A percentile compares a stretch with the other conserved stretches of the same genome.
These are phyloP conservation scores for Eueremaeus valkanovi DNA, from an alignment of 2,888 invertebrate genomes.

Conservation along the genomic window DNA sequence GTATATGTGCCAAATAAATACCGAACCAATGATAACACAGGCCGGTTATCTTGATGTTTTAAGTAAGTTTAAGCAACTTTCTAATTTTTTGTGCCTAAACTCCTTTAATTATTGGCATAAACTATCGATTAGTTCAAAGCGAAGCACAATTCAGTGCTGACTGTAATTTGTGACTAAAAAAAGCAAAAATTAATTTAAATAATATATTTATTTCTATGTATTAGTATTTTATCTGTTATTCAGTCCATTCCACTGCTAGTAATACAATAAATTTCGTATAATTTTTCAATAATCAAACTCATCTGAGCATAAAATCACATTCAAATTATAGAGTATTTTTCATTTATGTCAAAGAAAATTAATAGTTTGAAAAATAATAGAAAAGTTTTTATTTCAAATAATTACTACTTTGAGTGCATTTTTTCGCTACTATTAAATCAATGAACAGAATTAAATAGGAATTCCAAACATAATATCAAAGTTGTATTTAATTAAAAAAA, in stretches of 20 bases:
- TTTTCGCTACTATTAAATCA: not conserved
- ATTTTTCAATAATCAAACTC: constrained; percentile 11
- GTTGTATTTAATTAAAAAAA: too few relatives aligned
- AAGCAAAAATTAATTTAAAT: constrained; percentile 1
- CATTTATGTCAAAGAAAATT: constrained; percentile 22
- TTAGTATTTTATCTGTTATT: not conserved
- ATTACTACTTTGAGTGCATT: not conserved
- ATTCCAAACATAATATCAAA: not conserved
- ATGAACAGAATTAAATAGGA: not conserved
- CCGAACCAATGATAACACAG: constrained; percentile 92
- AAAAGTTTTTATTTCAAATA: not conserved
- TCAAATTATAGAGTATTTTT: constrained; percentile 1
- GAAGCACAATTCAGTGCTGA: not conserved
- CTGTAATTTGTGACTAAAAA: not conserved
- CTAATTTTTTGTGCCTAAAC: not conserved
- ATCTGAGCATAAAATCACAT: not conserved
- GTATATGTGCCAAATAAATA: constrained; percentile 86
- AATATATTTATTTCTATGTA: not conserved
- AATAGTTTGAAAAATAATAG: not conserved
- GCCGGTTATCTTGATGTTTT: constrained; percentile 88
- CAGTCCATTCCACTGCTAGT: not conserved
- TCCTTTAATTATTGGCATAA: not conserved
- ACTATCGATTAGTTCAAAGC: not conserved
- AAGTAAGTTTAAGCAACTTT: constrained; percentile 61
- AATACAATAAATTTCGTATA: not conserved